These are phyloP conservation scores for Drosophila ohnishii DNA, from an alignment of 1,140 invertebrate species.

Conservation along the genomic window DNA sequence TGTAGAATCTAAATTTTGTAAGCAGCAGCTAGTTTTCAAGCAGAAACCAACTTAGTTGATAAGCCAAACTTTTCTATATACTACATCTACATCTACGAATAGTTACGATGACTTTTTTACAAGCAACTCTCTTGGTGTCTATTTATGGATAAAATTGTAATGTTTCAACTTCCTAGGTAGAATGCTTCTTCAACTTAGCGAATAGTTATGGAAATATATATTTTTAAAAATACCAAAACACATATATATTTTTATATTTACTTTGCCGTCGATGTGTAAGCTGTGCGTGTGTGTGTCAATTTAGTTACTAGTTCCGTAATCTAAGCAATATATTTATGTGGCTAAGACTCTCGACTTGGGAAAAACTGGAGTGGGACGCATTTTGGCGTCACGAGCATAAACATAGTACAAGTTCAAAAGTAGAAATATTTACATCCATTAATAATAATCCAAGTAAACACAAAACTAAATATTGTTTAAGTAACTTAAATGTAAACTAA, in stretches of 20 bases:
- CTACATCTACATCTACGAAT: constrained; percentile 32
- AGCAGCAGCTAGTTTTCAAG: constrained; percentile 73
- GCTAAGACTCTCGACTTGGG: constrained; percentile 19
- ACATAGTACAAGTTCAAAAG: constrained; percentile 74
- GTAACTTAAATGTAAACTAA: constrained; percentile 41
- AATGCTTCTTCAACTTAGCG: constrained; percentile 65
- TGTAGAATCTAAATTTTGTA: constrained; percentile 31
- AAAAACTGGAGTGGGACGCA: constrained; percentile 21
- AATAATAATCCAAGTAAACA: constrained; percentile 18
- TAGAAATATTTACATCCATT: constrained; percentile 68
- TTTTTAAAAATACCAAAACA: constrained; percentile 32
- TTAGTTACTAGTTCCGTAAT: constrained; percentile 50
- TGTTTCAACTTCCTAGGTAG: constrained; percentile 68
- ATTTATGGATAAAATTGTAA: constrained; percentile 59
- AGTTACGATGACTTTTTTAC: constrained; percentile 53
- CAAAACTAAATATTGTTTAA: constrained; percentile 36
- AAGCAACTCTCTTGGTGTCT: constrained; percentile 79
- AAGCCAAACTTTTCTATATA: constrained; percentile 63
- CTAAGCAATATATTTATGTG: constrained; percentile 64
- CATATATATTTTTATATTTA: constrained; percentile 75
- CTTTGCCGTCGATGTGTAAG: constrained; percentile 69
- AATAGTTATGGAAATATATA: constrained; percentile 60
- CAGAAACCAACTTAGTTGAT: constrained; percentile 55
- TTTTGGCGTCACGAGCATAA: constrained; percentile 72
- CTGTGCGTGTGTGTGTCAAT: constrained; percentile 62